phyloP scores from a whole-genome alignment of 64 coral and sea anemone genomes.

The Pachyseris speciosa region DNA sequence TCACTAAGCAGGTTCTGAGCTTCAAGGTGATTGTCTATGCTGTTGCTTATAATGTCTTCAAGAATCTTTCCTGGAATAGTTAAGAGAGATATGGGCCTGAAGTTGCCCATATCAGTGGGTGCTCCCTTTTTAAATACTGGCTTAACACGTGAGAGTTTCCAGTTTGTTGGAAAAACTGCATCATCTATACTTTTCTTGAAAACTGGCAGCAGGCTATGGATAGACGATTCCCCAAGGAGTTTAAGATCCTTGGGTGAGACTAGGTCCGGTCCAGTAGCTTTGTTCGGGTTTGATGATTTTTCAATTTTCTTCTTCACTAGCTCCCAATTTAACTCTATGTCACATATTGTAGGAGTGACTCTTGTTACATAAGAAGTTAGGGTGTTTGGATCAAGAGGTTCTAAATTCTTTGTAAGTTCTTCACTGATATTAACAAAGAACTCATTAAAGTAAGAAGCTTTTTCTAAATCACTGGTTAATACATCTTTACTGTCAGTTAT shows the following conservation, averaged over 20 bases:
- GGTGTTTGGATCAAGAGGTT: background rate
- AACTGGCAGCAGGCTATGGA: no score
- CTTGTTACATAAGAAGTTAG: conserved; percentile 3
- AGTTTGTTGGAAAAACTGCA: no score
- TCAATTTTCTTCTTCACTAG: background rate
- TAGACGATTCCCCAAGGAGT: no score
- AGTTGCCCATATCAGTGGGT: no score
- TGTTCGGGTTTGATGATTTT: conserved; percentile 17
- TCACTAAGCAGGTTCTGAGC: no score
- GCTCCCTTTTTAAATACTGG: no score
- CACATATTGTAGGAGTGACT: conserved; percentile 16
- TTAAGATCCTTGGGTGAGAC: conserved; percentile 37
- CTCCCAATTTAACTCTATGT: conserved; percentile 12
- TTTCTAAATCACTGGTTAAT: conserved; percentile 29
- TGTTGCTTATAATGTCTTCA: no score
- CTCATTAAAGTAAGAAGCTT: conserved; percentile 29
- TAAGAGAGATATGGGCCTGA: no score
- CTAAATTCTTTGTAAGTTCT: conserved; percentile 21
- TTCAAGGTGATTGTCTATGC: no score
- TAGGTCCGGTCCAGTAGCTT: conserved; percentile 18
- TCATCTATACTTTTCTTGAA: no score
- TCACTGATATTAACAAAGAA: conserved; percentile 21
- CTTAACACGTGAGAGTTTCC: no score
- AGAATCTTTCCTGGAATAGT: no score
- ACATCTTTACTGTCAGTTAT: conserved; percentile 48